Evolutionary conservation across 2,888 invertebrate genomes (phyloP), one percentile per base, ranked within the genome.

Genomic region (Standfussiana lucernea): DNA sequence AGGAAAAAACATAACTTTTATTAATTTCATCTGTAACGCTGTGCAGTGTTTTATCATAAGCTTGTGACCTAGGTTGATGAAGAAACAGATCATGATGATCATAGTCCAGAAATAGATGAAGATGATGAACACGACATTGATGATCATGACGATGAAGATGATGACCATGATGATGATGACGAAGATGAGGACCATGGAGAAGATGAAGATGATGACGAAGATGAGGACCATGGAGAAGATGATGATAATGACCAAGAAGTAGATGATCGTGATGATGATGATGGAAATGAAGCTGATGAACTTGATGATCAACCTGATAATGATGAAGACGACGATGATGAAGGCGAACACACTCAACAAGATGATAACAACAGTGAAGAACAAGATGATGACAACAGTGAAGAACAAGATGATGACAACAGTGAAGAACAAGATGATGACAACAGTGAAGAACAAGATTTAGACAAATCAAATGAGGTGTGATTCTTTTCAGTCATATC

Each of bases 41-140:
- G 28, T 53, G 45, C 45, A 70, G 32, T 70, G 5, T 61, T 82
- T 75, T 77, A 71, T 56, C 71, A 69, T 78, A 76, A 76, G 74
- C 81, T 73, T 89, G 79, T 84, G 82, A 90, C 90, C 53, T 91
- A 94, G 82, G 93, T 94, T 75, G 92, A 91, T 77, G 91, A 90
- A 71, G 90, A 91, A 40, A 89, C 88, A 32, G 86, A 91, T 72
- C 80, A 84, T 53, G 90, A 90, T 79, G 91, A 93, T 62, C 89
- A 91, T 37, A 83, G 85, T 71, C 79, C 66, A 69, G 87, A 86
- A 75, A 40, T 85, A 73, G 91, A 94, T 59, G 90, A 93, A 80
- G 91, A 95, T 59, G 94, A 81, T 53, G 74, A 77, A 6, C 59
- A 69, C 6, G 71, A 72, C 18, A 89, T 91, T 75, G 90, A 93